Evolutionary conservation across 1,140 invertebrate genomes (phyloP).

Genomic region (Potamilus streckersoni): DNA sequence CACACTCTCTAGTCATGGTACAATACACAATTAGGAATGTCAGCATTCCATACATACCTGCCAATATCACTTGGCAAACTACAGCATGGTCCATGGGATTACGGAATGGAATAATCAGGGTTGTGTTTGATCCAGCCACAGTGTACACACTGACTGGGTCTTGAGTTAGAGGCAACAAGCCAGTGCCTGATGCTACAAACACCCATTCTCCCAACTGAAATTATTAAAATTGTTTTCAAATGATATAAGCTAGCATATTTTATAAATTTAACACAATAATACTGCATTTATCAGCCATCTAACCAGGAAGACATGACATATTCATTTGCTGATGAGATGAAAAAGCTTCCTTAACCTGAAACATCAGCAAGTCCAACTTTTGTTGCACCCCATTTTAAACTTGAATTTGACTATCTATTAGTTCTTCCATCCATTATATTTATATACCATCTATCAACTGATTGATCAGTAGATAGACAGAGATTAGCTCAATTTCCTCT

Average conservation of each 20-base stretch:
- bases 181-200: conserved; percentile 60
- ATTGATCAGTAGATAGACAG: no score
- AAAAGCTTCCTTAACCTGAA: no score
- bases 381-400: no score
- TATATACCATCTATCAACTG: no score
- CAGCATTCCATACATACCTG: conserved; percentile 39
- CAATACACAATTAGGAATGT: no score
- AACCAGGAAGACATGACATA: background rate
- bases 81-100: conserved; percentile 64
- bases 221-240: conserved; percentile 1
- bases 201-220: conserved; percentile 65
- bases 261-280: no score
- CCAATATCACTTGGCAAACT: conserved; percentile 52
- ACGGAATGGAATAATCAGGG: conserved; percentile 65
- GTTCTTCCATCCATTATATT: no score
- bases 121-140: conserved; percentile 58
- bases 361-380: no score
- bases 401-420: no score
- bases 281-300: background rate
- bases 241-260: no score
- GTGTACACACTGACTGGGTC: conserved; percentile 59
- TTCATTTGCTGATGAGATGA: background rate
- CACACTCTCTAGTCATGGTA: no score
- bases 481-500: no score
- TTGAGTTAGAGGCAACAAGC: conserved; percentile 59